Evolutionary conservation across 2,113 vertebrate genomes (phyloP).

Genomic region (Ctenomys sociabilis): DNA sequence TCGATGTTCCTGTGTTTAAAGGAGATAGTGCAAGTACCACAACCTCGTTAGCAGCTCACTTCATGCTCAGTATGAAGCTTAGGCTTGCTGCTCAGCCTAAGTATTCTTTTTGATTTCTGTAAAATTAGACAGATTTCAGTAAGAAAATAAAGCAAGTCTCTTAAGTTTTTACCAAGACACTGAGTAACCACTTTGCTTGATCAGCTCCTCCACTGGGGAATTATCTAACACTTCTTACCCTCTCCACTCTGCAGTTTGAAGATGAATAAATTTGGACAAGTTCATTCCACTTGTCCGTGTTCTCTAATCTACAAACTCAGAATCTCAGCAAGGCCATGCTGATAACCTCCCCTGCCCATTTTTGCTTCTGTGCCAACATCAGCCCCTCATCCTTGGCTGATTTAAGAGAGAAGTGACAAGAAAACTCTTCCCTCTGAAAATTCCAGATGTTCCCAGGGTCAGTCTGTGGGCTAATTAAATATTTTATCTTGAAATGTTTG

Average conservation of each 20-base stretch:
- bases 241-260: slow-evolving; percentile 26
- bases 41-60: background rate
- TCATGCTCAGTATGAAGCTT: background rate
- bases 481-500: slow-evolving; percentile 78
- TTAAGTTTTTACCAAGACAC: slow-evolving; percentile 24
- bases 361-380: slow-evolving; percentile 66
- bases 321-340: slow-evolving; percentile 54
- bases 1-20: slow-evolving; percentile 1
- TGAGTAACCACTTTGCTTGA: slow-evolving; percentile 52
- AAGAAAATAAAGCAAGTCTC: background rate
- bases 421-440: slow-evolving; percentile 67
- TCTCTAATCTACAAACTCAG: slow-evolving; percentile 55
- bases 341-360: slow-evolving; percentile 74
- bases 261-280: slow-evolving; percentile 4
- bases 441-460: slow-evolving; percentile 75
- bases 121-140: slow-evolving; percentile 13
- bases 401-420: slow-evolving; percentile 70
- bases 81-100: background rate
- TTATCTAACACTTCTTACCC: slow-evolving; percentile 50
- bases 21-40: background rate
- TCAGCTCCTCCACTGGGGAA: background rate
- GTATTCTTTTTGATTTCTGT: background rate
- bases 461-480: slow-evolving; percentile 82
- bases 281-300: background rate
- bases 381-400: slow-evolving; percentile 47